A percentile compares a stretch with the other conserved stretches of the same genome.
Evolutionary conservation across 2,113 vertebrate species (phyloP).

Genomic region (Nothoprocta pentlandii): DNA sequence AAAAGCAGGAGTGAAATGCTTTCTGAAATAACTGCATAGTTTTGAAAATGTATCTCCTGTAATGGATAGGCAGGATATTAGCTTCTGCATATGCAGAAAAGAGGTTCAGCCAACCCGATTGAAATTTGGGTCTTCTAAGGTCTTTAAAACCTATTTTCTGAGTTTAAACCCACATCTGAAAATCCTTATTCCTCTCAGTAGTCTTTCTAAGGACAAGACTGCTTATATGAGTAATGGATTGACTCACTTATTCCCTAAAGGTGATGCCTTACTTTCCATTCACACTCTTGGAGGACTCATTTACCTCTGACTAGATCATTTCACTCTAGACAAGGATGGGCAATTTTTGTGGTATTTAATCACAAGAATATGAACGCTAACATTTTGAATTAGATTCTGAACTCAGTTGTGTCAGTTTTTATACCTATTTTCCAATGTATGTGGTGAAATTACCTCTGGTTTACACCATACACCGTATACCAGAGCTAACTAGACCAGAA

Average conservation of each 20-base stretch:
- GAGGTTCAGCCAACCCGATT: neutral
- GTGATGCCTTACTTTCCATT: conserved; percentile 11
- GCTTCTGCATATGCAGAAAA: neutral
- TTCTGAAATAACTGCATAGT: neutral
- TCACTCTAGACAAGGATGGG: neutral
- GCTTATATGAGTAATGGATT: neutral
- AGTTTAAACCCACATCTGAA: neutral
- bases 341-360: neutral
- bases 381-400: neutral
- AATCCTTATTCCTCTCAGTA: neutral
- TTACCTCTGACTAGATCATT: neutral
- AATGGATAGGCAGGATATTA: neutral
- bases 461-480: neutral
- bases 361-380: neutral
- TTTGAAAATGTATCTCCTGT: neutral
- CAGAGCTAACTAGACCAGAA: neutral
- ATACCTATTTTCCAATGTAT: neutral
- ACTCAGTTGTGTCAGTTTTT: neutral
- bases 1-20: neutral
- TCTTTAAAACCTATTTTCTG: neutral
- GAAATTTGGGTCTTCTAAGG: neutral
- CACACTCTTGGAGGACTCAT: accelerated
- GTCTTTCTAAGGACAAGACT: neutral
- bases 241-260: conserved; percentile 22
- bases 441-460: neutral